Evolutionary conservation across 2,888 invertebrate genomes (phyloP).

Genomic region (Aspidiotus destructor): DNA sequence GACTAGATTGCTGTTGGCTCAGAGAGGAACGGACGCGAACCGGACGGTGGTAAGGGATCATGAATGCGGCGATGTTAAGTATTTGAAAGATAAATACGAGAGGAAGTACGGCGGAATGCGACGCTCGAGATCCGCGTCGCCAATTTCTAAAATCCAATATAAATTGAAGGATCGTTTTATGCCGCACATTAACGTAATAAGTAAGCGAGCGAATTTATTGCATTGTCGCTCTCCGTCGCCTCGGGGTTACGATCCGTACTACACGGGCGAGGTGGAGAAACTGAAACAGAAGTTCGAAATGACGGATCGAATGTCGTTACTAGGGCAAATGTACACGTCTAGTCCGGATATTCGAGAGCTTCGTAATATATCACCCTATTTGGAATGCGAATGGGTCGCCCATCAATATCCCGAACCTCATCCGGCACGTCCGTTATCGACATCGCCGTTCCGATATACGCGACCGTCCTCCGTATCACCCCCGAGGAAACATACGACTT

Average conservation of each 20-base stretch:
- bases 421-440: conserved; percentile 46
- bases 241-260: conserved; percentile 34
- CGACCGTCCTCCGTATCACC: conserved; percentile 39
- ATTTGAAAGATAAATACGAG: conserved; percentile 54
- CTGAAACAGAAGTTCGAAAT: conserved; percentile 62
- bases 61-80: conserved; percentile 52
- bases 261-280: conserved; percentile 59
- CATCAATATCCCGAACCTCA: conserved; percentile 63
- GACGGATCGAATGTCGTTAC: conserved; percentile 49
- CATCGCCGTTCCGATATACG: conserved; percentile 42
- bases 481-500: conserved; percentile 45
- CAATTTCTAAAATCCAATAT: conserved; percentile 55
- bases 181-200: conserved; percentile 85
- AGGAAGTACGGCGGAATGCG: conserved; percentile 44
- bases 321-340: conserved; percentile 70
- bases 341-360: conserved; percentile 68
- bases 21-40: conserved; percentile 36
- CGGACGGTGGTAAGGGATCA: conserved; percentile 47
- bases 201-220: conserved; percentile 61
- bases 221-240: conserved; percentile 39
- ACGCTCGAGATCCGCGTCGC: conserved; percentile 46
- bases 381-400: conserved; percentile 70
- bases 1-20: conserved; percentile 45
- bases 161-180: conserved; percentile 63
- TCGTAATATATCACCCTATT: conserved; percentile 65